A percentile compares a stretch with the other conserved stretches of the same genome.
These are phyloP conservation scores for Hydra vulgaris DNA, from an alignment of 30 jellyfish, hydroid and myxozoan species.

Conservation along the genomic window DNA sequence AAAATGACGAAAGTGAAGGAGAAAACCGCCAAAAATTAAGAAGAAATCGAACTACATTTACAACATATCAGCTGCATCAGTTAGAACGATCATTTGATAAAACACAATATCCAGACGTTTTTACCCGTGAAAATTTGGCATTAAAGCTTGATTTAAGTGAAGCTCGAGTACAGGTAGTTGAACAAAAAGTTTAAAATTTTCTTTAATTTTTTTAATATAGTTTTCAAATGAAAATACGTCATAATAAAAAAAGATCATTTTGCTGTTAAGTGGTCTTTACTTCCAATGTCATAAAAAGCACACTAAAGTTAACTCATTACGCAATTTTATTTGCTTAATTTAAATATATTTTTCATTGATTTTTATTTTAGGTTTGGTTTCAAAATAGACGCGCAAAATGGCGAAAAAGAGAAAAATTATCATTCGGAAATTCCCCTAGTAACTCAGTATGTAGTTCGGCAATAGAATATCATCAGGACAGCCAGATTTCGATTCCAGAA, in stretches of 20 bases:
- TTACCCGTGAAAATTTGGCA: constrained; percentile 87
- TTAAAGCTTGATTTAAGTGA: constrained; percentile 86
- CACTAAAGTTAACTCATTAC: no score
- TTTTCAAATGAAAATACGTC: no score
- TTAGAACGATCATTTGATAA: constrained; percentile 89
- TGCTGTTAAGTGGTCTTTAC: not conserved
- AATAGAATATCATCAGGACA: not conserved
- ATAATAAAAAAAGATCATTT: no score
- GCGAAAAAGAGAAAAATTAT: not conserved
- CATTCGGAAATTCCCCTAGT: not conserved
- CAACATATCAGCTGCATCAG: constrained; percentile 94
- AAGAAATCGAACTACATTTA: constrained; percentile 86
- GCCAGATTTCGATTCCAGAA: not conserved
- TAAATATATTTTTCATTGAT: not conserved
- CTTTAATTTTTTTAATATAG: not conserved
- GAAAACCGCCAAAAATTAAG: constrained; percentile 79
- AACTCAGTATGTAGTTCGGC: not conserved
- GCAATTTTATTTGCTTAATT: not conserved
- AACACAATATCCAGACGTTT: constrained; percentile 94
- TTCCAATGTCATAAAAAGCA: no score
- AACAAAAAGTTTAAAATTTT: not conserved
- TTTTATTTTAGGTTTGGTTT: not conserved
- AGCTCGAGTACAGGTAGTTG: constrained; percentile 93
- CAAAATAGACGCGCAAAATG: not conserved
- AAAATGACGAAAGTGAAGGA: constrained; percentile 12